Conservation (phyloP, 2,113 vertebrate species). For the Brachirus orientalis region DNA sequence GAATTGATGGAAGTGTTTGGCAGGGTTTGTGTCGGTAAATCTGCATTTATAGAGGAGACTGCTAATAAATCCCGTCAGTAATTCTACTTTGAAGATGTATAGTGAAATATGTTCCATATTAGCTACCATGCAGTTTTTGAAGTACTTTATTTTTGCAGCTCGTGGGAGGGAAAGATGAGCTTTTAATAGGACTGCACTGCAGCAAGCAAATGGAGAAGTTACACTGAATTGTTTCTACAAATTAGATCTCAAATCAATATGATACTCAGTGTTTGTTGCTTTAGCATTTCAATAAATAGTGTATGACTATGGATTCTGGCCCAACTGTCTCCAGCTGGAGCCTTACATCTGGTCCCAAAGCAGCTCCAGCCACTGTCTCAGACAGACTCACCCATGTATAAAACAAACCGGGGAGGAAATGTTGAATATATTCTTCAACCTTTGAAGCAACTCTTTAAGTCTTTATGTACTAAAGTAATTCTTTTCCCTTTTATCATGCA, state of each 20-base stretch:
- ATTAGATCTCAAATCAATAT: not conserved
- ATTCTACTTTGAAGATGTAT: not conserved
- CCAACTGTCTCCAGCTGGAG: not conserved
- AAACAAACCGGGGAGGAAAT: conserved; percentile 24
- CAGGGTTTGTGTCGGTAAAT: not conserved
- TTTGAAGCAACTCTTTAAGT: not conserved
- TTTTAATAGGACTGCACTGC: not conserved
- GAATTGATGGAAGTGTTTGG: not conserved
- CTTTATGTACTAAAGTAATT: not conserved
- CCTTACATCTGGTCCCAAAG: conserved; percentile 21
- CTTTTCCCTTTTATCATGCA: not conserved
- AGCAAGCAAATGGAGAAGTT: not conserved
- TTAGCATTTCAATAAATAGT: not conserved
- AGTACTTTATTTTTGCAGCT: not conserved
- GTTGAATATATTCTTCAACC: not conserved
- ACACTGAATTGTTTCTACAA: not conserved
- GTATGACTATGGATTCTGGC: not conserved
- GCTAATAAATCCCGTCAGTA: not conserved
- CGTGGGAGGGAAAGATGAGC: not conserved
- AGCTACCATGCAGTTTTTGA: not conserved
- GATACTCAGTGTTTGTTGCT: not conserved
- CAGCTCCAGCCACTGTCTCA: conserved; percentile 22
- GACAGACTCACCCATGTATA: conserved; percentile 49
- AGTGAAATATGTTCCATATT: not conserved
- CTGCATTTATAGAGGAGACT: not conserved